These are phyloP conservation scores for Labeo catla DNA, from an alignment of 2,113 vertebrate genomes.

Conservation along the genomic window DNA sequence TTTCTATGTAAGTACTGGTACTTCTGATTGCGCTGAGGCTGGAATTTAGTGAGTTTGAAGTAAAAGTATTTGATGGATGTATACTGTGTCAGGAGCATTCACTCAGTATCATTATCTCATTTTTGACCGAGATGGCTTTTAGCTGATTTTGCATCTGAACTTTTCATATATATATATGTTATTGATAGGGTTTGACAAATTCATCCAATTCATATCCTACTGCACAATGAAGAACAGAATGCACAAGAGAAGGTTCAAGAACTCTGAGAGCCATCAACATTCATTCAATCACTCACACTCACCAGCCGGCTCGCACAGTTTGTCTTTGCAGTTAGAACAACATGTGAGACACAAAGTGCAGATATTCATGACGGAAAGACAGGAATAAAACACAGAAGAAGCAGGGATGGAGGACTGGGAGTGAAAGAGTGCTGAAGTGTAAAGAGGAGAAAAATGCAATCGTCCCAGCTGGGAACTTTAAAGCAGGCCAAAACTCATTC, in stretches of 20 bases:
- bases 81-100: too few relatives aligned
- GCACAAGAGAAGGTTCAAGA: background rate
- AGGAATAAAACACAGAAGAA: background rate
- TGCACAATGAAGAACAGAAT: background rate
- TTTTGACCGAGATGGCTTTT: too few relatives aligned
- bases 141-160: too few relatives aligned
- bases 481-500: background rate
- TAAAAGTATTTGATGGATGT: too few relatives aligned
- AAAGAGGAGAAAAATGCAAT: background rate
- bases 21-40: too few relatives aligned
- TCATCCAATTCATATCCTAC: background rate
- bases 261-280: background rate
- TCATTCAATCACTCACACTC: background rate
- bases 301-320: background rate
- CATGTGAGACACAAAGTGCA: background rate
- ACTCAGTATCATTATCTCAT: too few relatives aligned
- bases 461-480: background rate
- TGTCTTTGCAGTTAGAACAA: slow-evolving; percentile 2
- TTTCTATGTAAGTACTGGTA: too few relatives aligned
- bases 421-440: background rate
- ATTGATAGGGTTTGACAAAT: background rate
- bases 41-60: too few relatives aligned
- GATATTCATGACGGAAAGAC: background rate
- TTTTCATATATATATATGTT: too few relatives aligned
- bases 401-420: background rate